Percentiles rank a stretch among this genome's conserved stretches.
phyloP scores from a whole-genome alignment of 2,797 vertebrate species.

The Sebastes jordani region DNA sequence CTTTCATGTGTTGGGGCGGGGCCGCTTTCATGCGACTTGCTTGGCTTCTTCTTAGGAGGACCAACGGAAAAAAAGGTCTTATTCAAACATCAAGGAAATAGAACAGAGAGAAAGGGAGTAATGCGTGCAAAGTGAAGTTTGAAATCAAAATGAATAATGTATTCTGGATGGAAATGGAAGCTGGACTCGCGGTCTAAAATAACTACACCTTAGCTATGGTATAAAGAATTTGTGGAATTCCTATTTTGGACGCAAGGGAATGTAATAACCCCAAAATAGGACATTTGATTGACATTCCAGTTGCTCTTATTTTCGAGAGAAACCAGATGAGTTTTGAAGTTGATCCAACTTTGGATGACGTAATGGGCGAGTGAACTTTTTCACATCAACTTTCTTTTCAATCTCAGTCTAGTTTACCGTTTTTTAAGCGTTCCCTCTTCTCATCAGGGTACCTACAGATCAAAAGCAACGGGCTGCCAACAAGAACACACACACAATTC shows the following conservation, averaged over 20 bases:
- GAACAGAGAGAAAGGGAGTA: slow-evolving; percentile 1
- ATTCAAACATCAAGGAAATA: slow-evolving; percentile 23
- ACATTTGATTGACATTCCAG: slow-evolving; percentile 38
- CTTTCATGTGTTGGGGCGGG: slow-evolving; percentile 24
- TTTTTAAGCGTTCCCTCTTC: background rate
- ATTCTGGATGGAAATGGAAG: slow-evolving; percentile 21
- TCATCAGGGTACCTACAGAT: background rate
- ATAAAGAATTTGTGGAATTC: background rate
- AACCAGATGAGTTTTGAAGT: background rate
- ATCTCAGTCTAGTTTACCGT: background rate
- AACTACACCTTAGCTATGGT: background rate
- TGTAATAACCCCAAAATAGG: slow-evolving; percentile 15
- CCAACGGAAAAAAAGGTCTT: slow-evolving; percentile 20
- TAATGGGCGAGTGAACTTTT: background rate
- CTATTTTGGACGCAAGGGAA: slow-evolving; percentile 20
- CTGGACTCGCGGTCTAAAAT: background rate
- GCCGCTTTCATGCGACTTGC: background rate
- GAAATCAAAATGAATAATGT: slow-evolving; percentile 27
- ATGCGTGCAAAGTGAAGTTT: slow-evolving; percentile 28
- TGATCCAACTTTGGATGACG: background rate
- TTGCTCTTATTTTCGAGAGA: background rate
- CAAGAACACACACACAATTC: background rate
- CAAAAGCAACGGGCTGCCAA: background rate
- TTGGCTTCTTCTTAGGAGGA: background rate
- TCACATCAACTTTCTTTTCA: background rate